A percentile compares a stretch with the other conserved stretches of the same genome.
Evolutionary conservation across 2,113 vertebrate species (phyloP).

Genomic region (Turdus rufiventris): DNA sequence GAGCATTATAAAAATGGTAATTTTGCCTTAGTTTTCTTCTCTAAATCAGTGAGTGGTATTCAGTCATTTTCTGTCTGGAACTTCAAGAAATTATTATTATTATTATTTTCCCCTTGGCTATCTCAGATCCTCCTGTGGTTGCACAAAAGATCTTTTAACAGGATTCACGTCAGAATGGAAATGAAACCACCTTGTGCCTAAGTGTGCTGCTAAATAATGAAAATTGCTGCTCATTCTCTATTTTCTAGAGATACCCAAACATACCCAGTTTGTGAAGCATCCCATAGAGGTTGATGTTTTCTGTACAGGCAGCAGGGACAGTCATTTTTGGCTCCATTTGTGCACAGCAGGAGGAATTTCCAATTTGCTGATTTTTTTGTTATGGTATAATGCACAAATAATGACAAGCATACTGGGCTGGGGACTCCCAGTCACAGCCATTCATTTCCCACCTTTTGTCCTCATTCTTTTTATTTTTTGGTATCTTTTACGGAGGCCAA

Average conservation of each 20-base stretch:
- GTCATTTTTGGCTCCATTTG: neutral
- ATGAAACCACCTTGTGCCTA: neutral
- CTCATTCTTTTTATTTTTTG: neutral
- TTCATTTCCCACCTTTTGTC: neutral
- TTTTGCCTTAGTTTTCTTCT: neutral
- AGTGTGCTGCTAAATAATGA: neutral
- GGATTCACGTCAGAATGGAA: neutral
- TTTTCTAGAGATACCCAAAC: neutral
- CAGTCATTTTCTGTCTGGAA: neutral
- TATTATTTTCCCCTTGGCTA: neutral
- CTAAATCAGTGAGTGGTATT: neutral
- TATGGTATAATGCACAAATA: neutral
- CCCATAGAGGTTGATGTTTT: neutral
- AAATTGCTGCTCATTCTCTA: neutral
- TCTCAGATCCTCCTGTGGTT: neutral
- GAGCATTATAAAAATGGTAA: neutral
- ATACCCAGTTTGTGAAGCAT: neutral
- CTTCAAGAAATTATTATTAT: neutral
- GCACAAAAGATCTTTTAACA: neutral
- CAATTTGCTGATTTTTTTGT: conserved; percentile 14
- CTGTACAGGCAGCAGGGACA: neutral
- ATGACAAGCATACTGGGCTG: neutral
- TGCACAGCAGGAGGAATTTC: conserved; percentile 24
- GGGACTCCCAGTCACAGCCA: neutral
- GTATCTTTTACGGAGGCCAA: neutral